Conservation (phyloP, 2,888 invertebrate species). For the Drymonia ruficornis region DNA sequence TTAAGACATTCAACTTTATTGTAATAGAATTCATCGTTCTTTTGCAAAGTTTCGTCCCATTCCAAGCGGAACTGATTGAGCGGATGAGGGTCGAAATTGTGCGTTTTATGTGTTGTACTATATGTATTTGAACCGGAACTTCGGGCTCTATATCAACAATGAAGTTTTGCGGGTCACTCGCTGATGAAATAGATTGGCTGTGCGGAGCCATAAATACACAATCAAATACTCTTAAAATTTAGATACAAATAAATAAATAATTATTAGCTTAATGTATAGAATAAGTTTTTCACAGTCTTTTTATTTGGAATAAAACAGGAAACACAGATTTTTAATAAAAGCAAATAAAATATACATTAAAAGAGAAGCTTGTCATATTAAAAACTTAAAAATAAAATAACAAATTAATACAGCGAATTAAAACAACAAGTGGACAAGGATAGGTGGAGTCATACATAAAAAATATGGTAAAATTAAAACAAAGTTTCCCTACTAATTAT, state of each 20-base stretch:
- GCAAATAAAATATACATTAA: too few species aligned
- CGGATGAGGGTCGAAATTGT: conserved; percentile 22
- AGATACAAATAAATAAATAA: neutral
- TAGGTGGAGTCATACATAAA: too few species aligned
- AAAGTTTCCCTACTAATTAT: too few species aligned
- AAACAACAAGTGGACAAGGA: too few species aligned
- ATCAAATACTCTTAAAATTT: neutral
- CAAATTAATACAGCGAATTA: too few species aligned
- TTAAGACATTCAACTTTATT: neutral
- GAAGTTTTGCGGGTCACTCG: conserved; percentile 22
- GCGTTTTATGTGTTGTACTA: conserved; percentile 19
- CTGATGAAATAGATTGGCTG: conserved; percentile 24
- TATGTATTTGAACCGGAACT: conserved; percentile 17
- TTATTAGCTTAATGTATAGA: neutral
- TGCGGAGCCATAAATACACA: conserved; percentile 10
- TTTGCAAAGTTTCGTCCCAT: neutral
- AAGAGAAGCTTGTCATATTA: too few species aligned
- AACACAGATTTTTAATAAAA: too few species aligned
- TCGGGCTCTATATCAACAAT: conserved; percentile 20
- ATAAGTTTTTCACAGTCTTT: too few species aligned
- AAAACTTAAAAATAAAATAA: too few species aligned
- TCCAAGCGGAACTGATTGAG: conserved; percentile 22
- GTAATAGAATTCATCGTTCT: neutral
- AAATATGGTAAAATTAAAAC: too few species aligned
- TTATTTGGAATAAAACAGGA: too few species aligned